phyloP scores from a whole-genome alignment of 2,888 invertebrate genomes.

The Galeopsomyia nigrocyanea region DNA sequence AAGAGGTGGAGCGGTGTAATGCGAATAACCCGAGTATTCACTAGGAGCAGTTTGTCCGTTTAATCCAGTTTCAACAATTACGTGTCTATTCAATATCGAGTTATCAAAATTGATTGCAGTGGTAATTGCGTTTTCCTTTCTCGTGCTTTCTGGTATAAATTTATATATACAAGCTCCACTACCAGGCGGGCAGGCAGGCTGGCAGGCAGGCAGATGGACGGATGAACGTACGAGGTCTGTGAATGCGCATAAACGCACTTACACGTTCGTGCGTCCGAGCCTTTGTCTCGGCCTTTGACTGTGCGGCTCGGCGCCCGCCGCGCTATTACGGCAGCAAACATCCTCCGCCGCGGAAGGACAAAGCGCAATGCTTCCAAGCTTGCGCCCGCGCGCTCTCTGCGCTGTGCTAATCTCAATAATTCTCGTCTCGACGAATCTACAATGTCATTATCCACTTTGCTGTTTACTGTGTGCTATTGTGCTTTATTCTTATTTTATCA shows the following conservation, averaged over 20 bases:
- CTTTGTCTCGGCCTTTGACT: slow-evolving; percentile 47
- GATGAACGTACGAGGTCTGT: neutral
- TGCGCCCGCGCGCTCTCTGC: neutral
- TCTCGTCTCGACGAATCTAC: slow-evolving; percentile 30
- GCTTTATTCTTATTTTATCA: no score
- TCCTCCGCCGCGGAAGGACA: slow-evolving; percentile 31
- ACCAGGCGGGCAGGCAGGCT: neutral
- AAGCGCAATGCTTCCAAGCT: slow-evolving; percentile 37
- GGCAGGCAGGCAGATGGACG: neutral
- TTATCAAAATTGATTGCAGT: slow-evolving; percentile 60
- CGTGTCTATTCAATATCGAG: slow-evolving; percentile 53
- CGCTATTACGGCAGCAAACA: slow-evolving; percentile 42
- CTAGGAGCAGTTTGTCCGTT: neutral
- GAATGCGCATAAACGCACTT: neutral
- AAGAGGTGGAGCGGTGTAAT: neutral
- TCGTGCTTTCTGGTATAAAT: slow-evolving; percentile 26
- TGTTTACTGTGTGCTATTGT: slow-evolving; percentile 7
- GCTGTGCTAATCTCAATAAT: slow-evolving; percentile 44
- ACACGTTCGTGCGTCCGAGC: slow-evolving; percentile 25
- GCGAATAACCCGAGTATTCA: neutral
- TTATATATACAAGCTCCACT: slow-evolving; percentile 3
- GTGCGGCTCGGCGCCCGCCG: slow-evolving; percentile 25
- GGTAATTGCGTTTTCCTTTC: slow-evolving; percentile 54
- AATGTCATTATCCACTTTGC: slow-evolving; percentile 36
- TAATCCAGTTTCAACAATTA: slow-evolving; percentile 53